These are phyloP conservation scores for Gisinianus flammeolus DNA, from an alignment of 2,888 invertebrate species.

Conservation along the genomic window DNA sequence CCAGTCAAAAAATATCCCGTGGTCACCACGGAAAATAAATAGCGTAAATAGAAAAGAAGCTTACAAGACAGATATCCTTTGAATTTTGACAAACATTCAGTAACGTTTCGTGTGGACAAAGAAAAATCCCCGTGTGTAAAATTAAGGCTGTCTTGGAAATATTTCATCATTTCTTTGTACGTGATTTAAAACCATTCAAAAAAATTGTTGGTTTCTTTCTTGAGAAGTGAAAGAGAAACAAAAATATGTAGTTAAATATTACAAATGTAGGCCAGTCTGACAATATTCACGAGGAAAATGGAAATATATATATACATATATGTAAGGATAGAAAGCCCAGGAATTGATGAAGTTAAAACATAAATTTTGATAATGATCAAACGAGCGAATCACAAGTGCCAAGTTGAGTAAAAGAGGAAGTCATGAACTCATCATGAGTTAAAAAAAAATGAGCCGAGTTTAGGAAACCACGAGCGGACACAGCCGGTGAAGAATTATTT, in stretches of 20 bases:
- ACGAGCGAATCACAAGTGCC: neutral
- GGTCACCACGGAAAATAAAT: no score
- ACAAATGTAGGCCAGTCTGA: neutral
- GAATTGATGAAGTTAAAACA: neutral
- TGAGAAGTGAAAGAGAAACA: neutral
- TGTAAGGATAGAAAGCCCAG: no score
- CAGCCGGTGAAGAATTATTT: neutral
- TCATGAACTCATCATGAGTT: neutral
- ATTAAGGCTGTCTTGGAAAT: no score
- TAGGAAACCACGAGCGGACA: neutral
- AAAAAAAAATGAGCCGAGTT: neutral
- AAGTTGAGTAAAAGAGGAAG: conserved; percentile 1
- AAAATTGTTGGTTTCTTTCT: neutral
- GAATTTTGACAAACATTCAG: no score
- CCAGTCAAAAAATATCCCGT: neutral
- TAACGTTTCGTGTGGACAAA: no score
- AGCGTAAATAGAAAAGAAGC: no score
- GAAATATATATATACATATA: no score
- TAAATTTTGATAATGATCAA: neutral
- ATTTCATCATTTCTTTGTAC: no score
- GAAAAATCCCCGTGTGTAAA: no score
- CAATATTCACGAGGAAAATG: no score
- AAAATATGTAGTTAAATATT: no score
- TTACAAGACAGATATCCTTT: no score
- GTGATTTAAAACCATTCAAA: neutral